These are phyloP conservation scores for Artibeus lituratus DNA, from an alignment of 2,797 vertebrate genomes.

Conservation along the genomic window DNA sequence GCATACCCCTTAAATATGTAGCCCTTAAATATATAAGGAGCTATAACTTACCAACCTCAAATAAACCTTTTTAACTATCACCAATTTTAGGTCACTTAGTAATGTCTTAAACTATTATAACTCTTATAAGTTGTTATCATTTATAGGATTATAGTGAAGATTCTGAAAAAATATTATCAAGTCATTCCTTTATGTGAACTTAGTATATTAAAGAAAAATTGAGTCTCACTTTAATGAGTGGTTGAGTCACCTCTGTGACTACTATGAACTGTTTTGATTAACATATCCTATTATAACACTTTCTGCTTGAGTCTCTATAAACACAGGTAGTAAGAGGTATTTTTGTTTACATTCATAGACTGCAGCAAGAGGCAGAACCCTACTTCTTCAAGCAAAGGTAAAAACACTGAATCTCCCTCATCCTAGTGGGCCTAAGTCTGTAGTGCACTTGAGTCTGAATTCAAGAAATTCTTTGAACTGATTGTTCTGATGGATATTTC, in stretches of 20 bases:
- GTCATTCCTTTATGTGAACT: background rate
- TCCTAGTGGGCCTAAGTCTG: background rate
- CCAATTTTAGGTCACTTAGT: background rate
- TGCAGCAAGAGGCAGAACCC: conserved; percentile 88
- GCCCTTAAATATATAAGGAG: background rate
- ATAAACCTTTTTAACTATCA: background rate
- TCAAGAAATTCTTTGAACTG: background rate
- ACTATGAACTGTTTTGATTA: background rate
- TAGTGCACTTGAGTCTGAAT: background rate
- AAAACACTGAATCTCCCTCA: background rate
- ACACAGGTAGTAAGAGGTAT: background rate
- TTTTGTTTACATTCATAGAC: conserved; percentile 85
- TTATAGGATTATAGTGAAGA: background rate
- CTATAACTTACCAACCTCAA: background rate
- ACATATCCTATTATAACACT: background rate
- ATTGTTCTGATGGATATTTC: background rate
- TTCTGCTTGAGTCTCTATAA: background rate
- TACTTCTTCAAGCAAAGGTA: conserved; percentile 99
- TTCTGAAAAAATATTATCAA: background rate
- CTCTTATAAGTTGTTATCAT: background rate
- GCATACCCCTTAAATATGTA: background rate
- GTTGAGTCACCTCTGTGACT: background rate
- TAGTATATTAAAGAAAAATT: background rate
- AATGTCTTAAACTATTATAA: background rate
- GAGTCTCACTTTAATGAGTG: background rate